Conservation (phyloP, 1,140 invertebrate species). For the Drosophila novamexicana region DNA sequence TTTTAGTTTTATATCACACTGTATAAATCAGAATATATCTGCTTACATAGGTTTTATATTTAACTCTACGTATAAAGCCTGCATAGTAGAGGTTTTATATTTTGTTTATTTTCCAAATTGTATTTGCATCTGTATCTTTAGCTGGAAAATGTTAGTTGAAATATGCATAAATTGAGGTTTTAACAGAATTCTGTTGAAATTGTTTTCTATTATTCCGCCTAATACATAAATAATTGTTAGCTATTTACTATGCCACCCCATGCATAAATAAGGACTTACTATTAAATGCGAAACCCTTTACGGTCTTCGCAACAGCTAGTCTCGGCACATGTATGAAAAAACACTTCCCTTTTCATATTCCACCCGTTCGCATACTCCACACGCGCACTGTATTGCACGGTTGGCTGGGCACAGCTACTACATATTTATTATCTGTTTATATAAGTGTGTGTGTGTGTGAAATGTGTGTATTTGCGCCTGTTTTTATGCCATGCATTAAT, state of each 20-base stretch:
- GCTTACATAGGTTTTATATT: too few relatives aligned
- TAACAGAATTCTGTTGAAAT: neutral
- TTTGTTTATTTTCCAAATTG: neutral
- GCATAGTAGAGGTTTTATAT: too few relatives aligned
- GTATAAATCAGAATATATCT: too few relatives aligned
- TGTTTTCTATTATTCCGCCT: neutral
- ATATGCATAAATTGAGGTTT: neutral
- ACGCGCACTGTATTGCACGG: constrained; percentile 25
- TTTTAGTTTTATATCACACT: too few relatives aligned
- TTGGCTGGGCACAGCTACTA: constrained; percentile 45
- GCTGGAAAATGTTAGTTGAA: neutral
- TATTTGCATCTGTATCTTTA: neutral
- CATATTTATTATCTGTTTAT: constrained; percentile 64
- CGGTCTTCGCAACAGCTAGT: neutral
- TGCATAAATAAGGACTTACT: constrained; percentile 23
- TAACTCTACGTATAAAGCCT: too few relatives aligned
- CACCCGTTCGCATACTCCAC: constrained; percentile 13
- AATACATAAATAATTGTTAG: constrained; percentile 25
- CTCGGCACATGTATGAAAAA: constrained; percentile 16
- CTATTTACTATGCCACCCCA: neutral
- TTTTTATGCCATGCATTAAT: constrained; percentile 76
- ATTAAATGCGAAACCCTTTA: constrained; percentile 25
- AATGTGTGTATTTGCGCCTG: constrained; percentile 17
- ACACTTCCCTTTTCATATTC: constrained; percentile 34
- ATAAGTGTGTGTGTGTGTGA: constrained; percentile 28